Evolutionary conservation across 2,797 vertebrate species (phyloP).

Genomic region (Danio aesculapii): DNA sequence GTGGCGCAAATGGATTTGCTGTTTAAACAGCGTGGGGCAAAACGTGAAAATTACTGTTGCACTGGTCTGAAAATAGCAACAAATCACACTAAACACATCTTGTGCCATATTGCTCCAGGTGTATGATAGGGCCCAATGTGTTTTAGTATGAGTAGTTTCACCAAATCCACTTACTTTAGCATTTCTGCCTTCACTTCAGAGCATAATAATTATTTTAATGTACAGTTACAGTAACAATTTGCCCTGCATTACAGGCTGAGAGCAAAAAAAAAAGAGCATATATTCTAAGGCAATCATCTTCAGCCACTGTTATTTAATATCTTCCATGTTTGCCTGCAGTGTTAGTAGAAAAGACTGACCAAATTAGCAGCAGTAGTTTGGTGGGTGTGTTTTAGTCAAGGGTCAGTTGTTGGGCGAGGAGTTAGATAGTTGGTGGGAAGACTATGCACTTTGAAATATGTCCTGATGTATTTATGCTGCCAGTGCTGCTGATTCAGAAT

Average conservation of each 20-base stretch:
- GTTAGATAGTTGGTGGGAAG: constrained; percentile 32
- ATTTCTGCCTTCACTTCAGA: neutral
- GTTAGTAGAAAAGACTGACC: constrained; percentile 14
- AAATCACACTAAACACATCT: too few species aligned
- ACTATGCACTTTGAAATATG: constrained; percentile 17
- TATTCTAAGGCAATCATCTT: neutral
- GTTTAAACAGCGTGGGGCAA: too few species aligned
- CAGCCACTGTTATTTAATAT: neutral
- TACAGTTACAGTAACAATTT: neutral
- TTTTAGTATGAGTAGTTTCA: too few species aligned
- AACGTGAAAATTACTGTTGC: too few species aligned
- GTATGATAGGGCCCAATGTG: too few species aligned
- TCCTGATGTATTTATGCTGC: constrained; percentile 16
- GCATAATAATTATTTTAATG: neutral
- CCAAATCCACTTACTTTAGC: too few species aligned
- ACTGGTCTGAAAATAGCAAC: too few species aligned
- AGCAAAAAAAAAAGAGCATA: neutral
- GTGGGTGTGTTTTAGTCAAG: constrained; percentile 16
- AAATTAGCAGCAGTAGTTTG: constrained; percentile 26
- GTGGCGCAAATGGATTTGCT: too few species aligned
- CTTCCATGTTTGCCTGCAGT: constrained; percentile 4
- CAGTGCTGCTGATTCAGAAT: constrained; percentile 40
- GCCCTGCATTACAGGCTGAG: neutral
- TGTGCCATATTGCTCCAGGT: too few species aligned
- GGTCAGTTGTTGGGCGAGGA: constrained; percentile 37